Base-by-base conservation (phyloP, 2,888 invertebrate genomes). In the Hoplodrina blanda region DNA sequence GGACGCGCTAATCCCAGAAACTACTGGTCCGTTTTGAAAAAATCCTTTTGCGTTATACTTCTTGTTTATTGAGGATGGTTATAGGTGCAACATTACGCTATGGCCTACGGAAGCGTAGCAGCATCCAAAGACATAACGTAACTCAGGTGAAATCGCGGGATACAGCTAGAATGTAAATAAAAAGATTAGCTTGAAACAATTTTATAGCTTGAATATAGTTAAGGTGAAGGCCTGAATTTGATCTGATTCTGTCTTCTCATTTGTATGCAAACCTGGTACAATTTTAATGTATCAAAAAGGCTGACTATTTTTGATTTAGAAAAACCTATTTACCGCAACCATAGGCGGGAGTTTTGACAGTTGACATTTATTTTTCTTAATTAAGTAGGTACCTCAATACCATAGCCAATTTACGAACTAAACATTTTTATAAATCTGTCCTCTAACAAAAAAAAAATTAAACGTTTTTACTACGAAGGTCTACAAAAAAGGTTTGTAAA, bases 401-500 rank as follows among this genome's bases (percentile, higher is more conserved):
- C 80, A 60, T 76, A 72, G 65, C 56, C 49, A 66, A 69, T 76
- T 69, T 61, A 25, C 50, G n/a, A 30, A 73, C 52, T 19, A 59
- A 64, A 77, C 57, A 79, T 69, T 74, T 69, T 69, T 64, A 62
- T 62, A 63, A 60, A 57, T 37, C 60, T 61, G n/a, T 46, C 19
- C 50, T 46, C 33, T 66, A 60, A 64, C 19, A 33, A 66, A 54
- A 55, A 68, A 62, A 68, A 61, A 63, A 0, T 33, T 7, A 50
- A 59, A 68, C n/a, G 57, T 50, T 41, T 70, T 67, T 61, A 61
- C 68, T 59, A 44, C 33, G 13, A 73, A 66, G 50, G n/a, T 20
- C 33, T 17, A 68, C 46, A 78, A 83, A 81, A 80, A 78, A 67
- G 46, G 33, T 73, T 56, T 72, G 78, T 76, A 80, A 85, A 78